Conservation (phyloP, 2,797 vertebrate species). For the Parotocinclus haroldoi region DNA sequence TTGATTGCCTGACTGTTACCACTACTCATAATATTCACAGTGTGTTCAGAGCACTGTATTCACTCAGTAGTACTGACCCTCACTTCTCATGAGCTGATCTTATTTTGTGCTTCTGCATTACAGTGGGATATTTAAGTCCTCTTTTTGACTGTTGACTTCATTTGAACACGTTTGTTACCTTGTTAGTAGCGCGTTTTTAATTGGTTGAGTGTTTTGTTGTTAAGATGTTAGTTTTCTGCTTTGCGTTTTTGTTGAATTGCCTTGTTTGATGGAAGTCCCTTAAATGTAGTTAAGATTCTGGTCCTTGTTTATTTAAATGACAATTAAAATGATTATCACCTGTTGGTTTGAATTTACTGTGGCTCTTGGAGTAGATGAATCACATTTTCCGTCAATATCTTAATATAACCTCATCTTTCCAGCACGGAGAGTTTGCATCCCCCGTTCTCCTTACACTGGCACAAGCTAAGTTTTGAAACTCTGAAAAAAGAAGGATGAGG, state of each 20-base stretch:
- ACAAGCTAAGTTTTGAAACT: too few species aligned
- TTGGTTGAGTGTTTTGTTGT: background rate
- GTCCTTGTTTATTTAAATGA: conserved; percentile 48
- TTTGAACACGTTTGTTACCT: conserved; percentile 15
- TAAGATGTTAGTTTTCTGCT: conserved; percentile 33
- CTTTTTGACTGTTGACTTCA: conserved; percentile 14
- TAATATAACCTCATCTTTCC: too few species aligned
- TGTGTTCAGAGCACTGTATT: conserved; percentile 29
- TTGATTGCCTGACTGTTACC: conserved; percentile 20
- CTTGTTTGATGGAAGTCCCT: conserved; percentile 19
- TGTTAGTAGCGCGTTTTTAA: too few species aligned
- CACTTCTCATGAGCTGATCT: conserved; percentile 14
- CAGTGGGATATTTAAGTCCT: conserved; percentile 12
- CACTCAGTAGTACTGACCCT: conserved; percentile 31
- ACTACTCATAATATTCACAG: conserved; percentile 18
- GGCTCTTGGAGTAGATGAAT: too few species aligned
- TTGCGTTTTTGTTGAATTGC: conserved; percentile 23
- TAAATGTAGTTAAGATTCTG: conserved; percentile 31
- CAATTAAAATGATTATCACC: conserved; percentile 6
- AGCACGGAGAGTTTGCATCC: too few species aligned
- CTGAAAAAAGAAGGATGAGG: too few species aligned
- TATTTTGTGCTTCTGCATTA: conserved; percentile 40
- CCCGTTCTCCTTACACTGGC: too few species aligned
- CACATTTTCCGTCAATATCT: too few species aligned
- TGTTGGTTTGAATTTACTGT: background rate